These are phyloP conservation scores for Callocephalon fimbriatum DNA, from an alignment of 2,113 vertebrate genomes.

Conservation along the genomic window DNA sequence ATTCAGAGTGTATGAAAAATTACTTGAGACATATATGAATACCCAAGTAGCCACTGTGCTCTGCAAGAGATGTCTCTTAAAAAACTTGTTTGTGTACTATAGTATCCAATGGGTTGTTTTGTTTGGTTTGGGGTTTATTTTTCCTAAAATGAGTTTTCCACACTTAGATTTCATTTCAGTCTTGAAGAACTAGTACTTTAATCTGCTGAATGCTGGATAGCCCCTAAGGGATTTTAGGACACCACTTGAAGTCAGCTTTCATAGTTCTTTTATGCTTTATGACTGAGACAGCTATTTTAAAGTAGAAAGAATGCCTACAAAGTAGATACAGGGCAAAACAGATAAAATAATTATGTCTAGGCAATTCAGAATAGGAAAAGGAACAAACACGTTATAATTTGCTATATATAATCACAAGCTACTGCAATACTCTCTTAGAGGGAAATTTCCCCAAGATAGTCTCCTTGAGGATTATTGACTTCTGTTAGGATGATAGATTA, in stretches of 20 bases:
- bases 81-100: background rate
- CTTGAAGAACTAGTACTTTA: constrained; percentile 11
- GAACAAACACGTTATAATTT: background rate
- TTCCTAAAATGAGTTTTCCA: background rate
- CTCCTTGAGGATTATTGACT: background rate
- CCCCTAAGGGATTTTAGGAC: background rate
- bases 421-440: background rate
- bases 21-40: background rate
- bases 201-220: background rate
- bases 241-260: constrained; percentile 2
- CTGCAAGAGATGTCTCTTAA: background rate
- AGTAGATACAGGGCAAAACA: background rate
- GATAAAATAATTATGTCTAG: background rate
- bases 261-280: background rate
- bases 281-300: background rate
- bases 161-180: background rate
- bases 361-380: background rate
- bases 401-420: background rate
- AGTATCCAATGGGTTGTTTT: background rate
- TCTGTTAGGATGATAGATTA: background rate
- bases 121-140: background rate
- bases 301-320: background rate
- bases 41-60: background rate
- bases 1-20: background rate
- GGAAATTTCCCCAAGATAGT: background rate